phyloP scores from a whole-genome alignment of 2,888 invertebrate species.

The Melitaea athalia region DNA sequence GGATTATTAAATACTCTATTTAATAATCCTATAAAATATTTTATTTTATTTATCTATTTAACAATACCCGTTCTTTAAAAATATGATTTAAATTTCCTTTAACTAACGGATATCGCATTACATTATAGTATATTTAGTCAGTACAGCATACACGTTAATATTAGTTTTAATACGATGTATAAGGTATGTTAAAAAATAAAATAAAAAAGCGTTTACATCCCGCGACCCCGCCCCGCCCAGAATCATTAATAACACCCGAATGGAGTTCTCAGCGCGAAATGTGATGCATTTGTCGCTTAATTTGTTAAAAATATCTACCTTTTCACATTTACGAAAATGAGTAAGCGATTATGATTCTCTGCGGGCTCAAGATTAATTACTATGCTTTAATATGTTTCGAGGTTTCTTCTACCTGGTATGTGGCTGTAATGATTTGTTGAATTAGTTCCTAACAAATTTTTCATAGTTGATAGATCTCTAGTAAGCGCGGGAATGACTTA shows the following conservation, averaged over 20 bases:
- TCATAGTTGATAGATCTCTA: slow-evolving; percentile 48
- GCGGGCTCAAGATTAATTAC: slow-evolving; percentile 71
- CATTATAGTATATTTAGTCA: too few species aligned
- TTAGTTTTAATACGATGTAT: too few species aligned
- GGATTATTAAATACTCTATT: slow-evolving; percentile 35
- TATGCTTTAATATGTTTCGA: slow-evolving; percentile 42
- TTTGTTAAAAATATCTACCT: slow-evolving; percentile 66
- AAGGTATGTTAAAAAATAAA: slow-evolving; percentile 7
- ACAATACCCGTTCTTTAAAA: too few species aligned
- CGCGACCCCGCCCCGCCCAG: slow-evolving; percentile 51
- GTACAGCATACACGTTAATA: too few species aligned
- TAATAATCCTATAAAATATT: slow-evolving; percentile 13
- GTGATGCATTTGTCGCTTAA: slow-evolving; percentile 78
- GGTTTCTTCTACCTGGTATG: slow-evolving; percentile 53
- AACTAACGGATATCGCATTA: too few species aligned
- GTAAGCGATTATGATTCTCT: slow-evolving; percentile 62
- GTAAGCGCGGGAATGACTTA: slow-evolving; percentile 34
- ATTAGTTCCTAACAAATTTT: slow-evolving; percentile 50
- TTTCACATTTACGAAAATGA: slow-evolving; percentile 65
- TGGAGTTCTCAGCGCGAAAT: slow-evolving; percentile 60
- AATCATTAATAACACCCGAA: slow-evolving; percentile 55
- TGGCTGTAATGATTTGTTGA: slow-evolving; percentile 65
- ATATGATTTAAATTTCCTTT: too few species aligned
- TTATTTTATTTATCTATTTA: too few species aligned
- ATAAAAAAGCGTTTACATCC: slow-evolving; percentile 44